Base-by-base conservation (phyloP, 1,140 invertebrate genomes). In the Drosophila nigromelanica region DNA sequence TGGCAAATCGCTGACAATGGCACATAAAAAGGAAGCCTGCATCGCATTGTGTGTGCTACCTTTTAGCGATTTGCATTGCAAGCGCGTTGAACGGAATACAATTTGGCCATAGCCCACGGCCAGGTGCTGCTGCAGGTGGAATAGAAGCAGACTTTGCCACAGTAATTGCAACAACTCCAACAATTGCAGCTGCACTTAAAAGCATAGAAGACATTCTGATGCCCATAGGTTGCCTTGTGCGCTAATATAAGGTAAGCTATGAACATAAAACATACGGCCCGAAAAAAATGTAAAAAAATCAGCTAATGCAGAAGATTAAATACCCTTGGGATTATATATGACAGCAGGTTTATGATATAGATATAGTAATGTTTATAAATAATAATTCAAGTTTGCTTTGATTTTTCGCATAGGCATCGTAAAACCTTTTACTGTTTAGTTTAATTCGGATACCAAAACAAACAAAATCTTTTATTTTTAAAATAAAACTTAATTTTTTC, bases 1-100 rank as follows among this genome's bases (percentile, higher is more conserved):
- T 78, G 74, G 78, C 75, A 87, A 87, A 87, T 87, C 82, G 82
- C 83, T 87, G 82, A 89, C 82, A 87, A 87, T 87, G 82, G 62
- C 76, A 81, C 40, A 50, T 55, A 76, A 86, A 64, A 73, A 56
- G 51, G 42, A 50, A 60, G 48, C 59, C 50, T 35, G 51, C 37
- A 47, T 56, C 18, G 67, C 52, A 71, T 52, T 73, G 42, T 85
- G 60, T 64, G 51, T 79, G 72, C 62, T 77, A 89, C 78, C 85
- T 87, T 87, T 83, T 85, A 89, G 76, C 76, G 78, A 89, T 79
- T 89, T 85, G 76, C 79, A 87, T 85, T 69, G 72, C 70, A 61
- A 60, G 56, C 76, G 78, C 78, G 68, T 87, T 73, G 66, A 85
- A 60, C 79, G 77, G 82, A 89, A 89, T 82, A 89, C 85, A 89